A percentile compares a stretch with the other conserved stretches of the same genome.
These are phyloP conservation scores for Macrotrachela quadricornifera DNA, from an alignment of 1,140 invertebrate species.

Conservation along the genomic window DNA sequence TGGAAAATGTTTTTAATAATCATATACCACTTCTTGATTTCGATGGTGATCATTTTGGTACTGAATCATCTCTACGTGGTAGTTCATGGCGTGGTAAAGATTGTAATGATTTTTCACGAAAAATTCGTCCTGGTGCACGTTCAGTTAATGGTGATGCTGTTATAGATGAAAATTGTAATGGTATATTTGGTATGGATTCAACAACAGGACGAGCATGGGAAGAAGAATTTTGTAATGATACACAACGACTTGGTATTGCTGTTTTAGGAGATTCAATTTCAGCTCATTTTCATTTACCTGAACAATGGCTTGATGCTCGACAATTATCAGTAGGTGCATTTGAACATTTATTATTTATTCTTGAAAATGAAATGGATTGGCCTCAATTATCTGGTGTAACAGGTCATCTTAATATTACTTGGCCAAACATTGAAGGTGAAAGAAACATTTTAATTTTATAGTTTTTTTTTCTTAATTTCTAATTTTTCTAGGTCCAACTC, in stretches of 20 bases:
- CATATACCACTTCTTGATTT: slow-evolving; percentile 17
- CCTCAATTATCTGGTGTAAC: slow-evolving; percentile 33
- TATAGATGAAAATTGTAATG: slow-evolving; percentile 34
- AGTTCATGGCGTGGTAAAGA: slow-evolving; percentile 33
- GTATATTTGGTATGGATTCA: slow-evolving; percentile 28
- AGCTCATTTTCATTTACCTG: slow-evolving; percentile 36
- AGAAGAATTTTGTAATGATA: slow-evolving; percentile 24
- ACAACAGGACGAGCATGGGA: slow-evolving; percentile 25
- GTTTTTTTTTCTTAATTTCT: slow-evolving; percentile 15
- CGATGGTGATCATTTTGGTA: slow-evolving; percentile 21
- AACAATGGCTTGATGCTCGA: slow-evolving; percentile 27
- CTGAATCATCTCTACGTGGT: slow-evolving; percentile 24
- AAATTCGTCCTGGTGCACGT: slow-evolving; percentile 29
- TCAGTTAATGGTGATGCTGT: slow-evolving; percentile 18
- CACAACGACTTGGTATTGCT: slow-evolving; percentile 24
- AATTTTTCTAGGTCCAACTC: slow-evolving; percentile 17
- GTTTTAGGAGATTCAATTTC: slow-evolving; percentile 34
- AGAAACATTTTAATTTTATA: not conserved
- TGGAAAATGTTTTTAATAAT: slow-evolving; percentile 14
- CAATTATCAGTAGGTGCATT: slow-evolving; percentile 17
- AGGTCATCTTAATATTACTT: slow-evolving; percentile 20
- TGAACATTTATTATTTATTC: slow-evolving; percentile 21
- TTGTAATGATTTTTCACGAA: slow-evolving; percentile 26
- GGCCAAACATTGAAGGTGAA: slow-evolving; percentile 17
- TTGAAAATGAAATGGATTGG: slow-evolving; percentile 36